These are phyloP conservation scores for Paedocypris sp. DNA, from an alignment of 2,113 vertebrate species.

Conservation along the genomic window DNA sequence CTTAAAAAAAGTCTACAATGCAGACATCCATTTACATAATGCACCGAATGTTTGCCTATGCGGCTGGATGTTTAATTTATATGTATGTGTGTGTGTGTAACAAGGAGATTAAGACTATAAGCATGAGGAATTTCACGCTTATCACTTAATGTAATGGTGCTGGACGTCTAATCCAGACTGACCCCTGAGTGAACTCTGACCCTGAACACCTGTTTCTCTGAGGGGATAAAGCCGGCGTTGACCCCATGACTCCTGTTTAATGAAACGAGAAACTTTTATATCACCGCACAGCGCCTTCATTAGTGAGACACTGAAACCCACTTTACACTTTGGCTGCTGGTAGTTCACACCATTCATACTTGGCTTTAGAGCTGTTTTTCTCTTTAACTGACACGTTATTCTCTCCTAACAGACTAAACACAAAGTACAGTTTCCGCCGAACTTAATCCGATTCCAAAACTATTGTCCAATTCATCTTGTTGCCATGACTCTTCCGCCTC, in stretches of 20 bases:
- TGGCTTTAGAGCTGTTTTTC: not conserved
- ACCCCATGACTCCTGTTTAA: conserved; percentile 39
- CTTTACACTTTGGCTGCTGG: conserved; percentile 13
- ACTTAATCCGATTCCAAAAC: not conserved
- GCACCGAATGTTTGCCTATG: not conserved
- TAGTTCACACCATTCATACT: conserved; percentile 7
- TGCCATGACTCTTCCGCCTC: not conserved
- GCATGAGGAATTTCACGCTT: conserved; percentile 39
- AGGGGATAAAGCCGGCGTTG: conserved; percentile 28
- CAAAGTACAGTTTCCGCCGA: not conserved
- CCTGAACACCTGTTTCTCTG: conserved; percentile 43
- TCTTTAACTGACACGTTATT: not conserved
- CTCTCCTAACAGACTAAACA: not conserved
- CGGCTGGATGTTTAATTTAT: not conserved
- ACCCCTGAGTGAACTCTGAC: conserved; percentile 37
- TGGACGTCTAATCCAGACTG: conserved; percentile 34
- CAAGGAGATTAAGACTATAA: conserved; percentile 14
- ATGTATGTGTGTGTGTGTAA: not conserved
- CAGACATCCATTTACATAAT: not conserved
- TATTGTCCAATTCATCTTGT: not conserved
- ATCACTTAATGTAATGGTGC: conserved; percentile 34
- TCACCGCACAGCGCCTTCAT: conserved; percentile 32
- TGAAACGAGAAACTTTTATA: conserved; percentile 36
- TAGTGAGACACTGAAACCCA: conserved; percentile 14
- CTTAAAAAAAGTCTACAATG: not conserved